Percentiles rank a stretch among this genome's conserved stretches.
These are phyloP conservation scores for Dicaeum eximium DNA, from an alignment of 2,113 vertebrate species.

Conservation along the genomic window DNA sequence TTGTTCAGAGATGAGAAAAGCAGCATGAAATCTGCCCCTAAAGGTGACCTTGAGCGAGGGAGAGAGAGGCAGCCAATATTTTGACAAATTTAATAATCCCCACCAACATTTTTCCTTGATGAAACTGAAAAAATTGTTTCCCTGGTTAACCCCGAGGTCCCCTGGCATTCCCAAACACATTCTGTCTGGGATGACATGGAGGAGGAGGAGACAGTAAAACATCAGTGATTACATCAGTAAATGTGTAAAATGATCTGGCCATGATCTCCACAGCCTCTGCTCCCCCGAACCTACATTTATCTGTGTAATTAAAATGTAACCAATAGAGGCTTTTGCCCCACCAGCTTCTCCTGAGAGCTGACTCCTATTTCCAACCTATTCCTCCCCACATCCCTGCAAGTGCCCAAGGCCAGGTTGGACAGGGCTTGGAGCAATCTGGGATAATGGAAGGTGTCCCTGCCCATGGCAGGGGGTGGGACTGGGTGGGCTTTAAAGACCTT, in stretches of 20 bases:
- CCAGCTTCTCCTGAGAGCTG: neutral
- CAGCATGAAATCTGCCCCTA: neutral
- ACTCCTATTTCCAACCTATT: neutral
- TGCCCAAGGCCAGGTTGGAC: accelerated
- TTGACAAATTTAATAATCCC: neutral
- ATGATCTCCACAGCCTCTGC: neutral
- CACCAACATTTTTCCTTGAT: neutral
- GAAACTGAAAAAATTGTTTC: neutral
- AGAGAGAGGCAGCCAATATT: neutral
- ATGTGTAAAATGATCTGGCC: accelerated
- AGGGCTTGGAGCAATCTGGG: accelerated
- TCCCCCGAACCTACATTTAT: neutral
- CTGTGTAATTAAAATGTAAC: neutral
- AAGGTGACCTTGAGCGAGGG: neutral
- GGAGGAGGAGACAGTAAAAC: neutral
- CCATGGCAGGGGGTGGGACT: neutral
- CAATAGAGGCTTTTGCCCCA: neutral
- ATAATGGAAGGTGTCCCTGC: neutral
- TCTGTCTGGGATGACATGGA: neutral
- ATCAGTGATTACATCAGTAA: neutral
- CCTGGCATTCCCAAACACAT: neutral
- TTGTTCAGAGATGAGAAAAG: neutral
- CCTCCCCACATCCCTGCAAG: neutral
- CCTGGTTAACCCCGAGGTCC: neutral
- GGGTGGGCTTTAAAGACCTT: neutral